A percentile compares a stretch with the other conserved stretches of the same genome.
Conservation (phyloP, 2,888 invertebrate species). For the Nemoura dubitans region DNA sequence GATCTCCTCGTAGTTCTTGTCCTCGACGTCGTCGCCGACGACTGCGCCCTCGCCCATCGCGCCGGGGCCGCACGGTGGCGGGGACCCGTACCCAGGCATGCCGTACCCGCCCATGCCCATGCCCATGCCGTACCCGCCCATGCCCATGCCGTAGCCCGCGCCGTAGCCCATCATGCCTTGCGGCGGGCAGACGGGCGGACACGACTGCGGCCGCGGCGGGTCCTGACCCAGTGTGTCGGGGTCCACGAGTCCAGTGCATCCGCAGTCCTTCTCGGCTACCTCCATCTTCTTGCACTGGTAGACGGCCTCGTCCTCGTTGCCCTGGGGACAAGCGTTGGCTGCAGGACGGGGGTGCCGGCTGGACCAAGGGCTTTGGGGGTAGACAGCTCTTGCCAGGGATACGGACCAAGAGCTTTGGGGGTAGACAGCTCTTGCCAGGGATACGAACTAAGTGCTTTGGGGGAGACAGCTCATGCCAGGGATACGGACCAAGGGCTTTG, state of each 20-base stretch:
- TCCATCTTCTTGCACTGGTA: slow-evolving; percentile 44
- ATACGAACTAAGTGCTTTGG: too few relatives aligned
- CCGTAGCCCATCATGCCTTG: background rate
- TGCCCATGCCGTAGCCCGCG: background rate
- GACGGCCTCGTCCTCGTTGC: slow-evolving; percentile 27
- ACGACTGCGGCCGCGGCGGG: background rate
- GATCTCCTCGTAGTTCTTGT: slow-evolving; percentile 67
- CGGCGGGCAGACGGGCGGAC: background rate
- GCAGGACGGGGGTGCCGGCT: too few relatives aligned
- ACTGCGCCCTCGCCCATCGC: background rate
- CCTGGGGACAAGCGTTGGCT: background rate
- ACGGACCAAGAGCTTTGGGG: too few relatives aligned
- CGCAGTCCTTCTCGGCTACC: slow-evolving; percentile 22
- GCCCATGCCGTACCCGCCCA: background rate
- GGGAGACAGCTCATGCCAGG: too few relatives aligned
- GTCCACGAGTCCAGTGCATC: slow-evolving; percentile 24
- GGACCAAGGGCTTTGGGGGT: too few relatives aligned
- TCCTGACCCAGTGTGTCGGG: background rate
- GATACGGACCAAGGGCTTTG: too few relatives aligned
- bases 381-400: too few relatives aligned
- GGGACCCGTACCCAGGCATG: background rate
- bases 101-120: background rate
- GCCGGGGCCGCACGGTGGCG: background rate
- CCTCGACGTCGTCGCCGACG: background rate
- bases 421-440: too few relatives aligned